Evolutionary conservation across 2,797 vertebrate species (phyloP), one percentile per base, ranked within the genome.

Genomic region (Brachyalestes nurse): DNA sequence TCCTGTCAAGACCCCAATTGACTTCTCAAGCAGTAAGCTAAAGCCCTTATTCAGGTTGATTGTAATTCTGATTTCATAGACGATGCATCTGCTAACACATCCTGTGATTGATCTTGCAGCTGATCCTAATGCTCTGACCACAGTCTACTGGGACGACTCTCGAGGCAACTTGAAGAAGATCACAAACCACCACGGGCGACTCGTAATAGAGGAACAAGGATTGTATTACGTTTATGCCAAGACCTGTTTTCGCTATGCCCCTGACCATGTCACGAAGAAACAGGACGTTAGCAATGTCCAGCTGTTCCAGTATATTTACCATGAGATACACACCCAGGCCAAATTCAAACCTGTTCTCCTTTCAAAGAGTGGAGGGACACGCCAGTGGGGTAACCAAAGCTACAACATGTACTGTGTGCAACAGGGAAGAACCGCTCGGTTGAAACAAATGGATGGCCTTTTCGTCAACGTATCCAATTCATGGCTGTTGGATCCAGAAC

Each of bases 371-470:
- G 97, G 97, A 73, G 97, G 96, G 85, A 97, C 97, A 76, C 93
- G 96, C 84, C 94, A 95, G 82, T 97, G 96, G 96, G 95, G 95
- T 76, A 92, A 93, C 78, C 92, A 91, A 16, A 94, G 93, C 53
- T 98, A 96, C 75, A 97, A 98, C 92, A 97, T 99, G 94, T 98
- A 98, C 91, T 99, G 97, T 72, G 95, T 97, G 85, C 97, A 98
- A 17, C 94, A 98, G 80, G 96, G 97, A 83, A 94, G 97, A 0
- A 95, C 96, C 73, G 94, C 97, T 72, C 94, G 90, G 71, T 90
- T 99, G 73, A 95, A 93, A 45, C 87, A 91, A 0, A 96, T 95
- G 0, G 98, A 99, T 77, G 92, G 95, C 83, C 91, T 99, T 87
- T 96, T 87, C 66, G 93, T 99, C 51, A 95, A 96, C 13, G 97